phyloP scores from a whole-genome alignment of 1,140 invertebrate species.

The Drosophila tsacasi region DNA sequence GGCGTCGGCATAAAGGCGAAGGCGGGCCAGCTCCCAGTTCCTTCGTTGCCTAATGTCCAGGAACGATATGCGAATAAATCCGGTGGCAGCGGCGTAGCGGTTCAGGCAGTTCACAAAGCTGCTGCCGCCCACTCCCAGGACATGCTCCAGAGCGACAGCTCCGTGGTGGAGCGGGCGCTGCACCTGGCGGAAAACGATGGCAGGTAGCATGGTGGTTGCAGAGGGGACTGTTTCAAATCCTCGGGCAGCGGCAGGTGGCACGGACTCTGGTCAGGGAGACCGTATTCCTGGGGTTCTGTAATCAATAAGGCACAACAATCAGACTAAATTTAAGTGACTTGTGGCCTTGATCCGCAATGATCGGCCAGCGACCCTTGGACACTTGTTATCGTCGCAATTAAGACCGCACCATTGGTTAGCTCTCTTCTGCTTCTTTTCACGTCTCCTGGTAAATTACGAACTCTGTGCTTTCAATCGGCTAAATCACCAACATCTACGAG shows the following conservation, averaged over 20 bases:
- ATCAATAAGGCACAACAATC: conserved; percentile 14
- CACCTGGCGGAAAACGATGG: conserved; percentile 75
- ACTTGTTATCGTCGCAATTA: conserved; percentile 1
- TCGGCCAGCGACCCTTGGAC: conserved; percentile 30
- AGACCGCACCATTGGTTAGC: conserved; percentile 17
- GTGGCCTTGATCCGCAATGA: conserved; percentile 30
- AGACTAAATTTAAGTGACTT: conserved; percentile 16
- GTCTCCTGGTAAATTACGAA: conserved; percentile 5
- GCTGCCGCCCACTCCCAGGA: conserved; percentile 57
- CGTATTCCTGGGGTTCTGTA: conserved; percentile 9
- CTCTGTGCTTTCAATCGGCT: conserved; percentile 14
- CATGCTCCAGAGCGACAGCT: conserved; percentile 66
- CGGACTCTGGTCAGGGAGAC: conserved; percentile 4
- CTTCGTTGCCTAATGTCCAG: conserved; percentile 75
- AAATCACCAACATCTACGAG: conserved; percentile 35
- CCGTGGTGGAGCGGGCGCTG: conserved; percentile 66
- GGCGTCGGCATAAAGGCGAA: conserved; percentile 75
- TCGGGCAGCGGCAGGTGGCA: conserved; percentile 5
- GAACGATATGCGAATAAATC: conserved; percentile 81
- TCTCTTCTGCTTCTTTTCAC: not conserved
- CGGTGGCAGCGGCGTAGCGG: conserved; percentile 78
- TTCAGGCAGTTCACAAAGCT: conserved; percentile 78
- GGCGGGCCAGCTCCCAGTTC: conserved; percentile 74
- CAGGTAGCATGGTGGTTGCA: conserved; percentile 61
- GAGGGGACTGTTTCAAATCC: not conserved